A percentile compares a stretch with the other conserved stretches of the same genome.
Evolutionary conservation across 2,113 vertebrate genomes (phyloP).

Genomic region (Psittacula cyanocephala): DNA sequence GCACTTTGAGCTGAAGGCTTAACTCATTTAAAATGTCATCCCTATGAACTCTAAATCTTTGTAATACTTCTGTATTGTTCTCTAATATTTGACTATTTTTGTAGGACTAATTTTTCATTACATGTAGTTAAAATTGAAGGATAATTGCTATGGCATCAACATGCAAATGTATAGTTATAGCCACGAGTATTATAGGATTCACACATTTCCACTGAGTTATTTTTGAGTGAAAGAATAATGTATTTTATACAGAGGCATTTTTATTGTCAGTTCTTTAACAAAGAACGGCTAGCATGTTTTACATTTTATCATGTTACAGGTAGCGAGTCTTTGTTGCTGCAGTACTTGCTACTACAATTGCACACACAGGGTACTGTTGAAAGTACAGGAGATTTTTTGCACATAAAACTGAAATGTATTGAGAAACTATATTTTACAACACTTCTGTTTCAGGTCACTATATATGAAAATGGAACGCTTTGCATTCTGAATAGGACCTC

Average conservation of each 20-base stretch:
- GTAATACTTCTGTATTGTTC: slow-evolving; percentile 35
- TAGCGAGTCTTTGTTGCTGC: slow-evolving; percentile 1
- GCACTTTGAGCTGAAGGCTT: slow-evolving; percentile 58
- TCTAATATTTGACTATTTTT: slow-evolving; percentile 60
- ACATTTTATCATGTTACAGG: slow-evolving; percentile 19
- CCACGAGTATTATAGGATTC: slow-evolving; percentile 21
- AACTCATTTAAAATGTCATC: neutral
- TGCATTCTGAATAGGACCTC: neutral
- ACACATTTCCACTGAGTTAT: slow-evolving; percentile 47
- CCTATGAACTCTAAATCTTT: slow-evolving; percentile 26
- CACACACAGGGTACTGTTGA: slow-evolving; percentile 27
- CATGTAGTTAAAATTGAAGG: slow-evolving; percentile 56
- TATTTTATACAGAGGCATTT: slow-evolving; percentile 46
- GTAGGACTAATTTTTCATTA: slow-evolving; percentile 65
- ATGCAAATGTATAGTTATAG: slow-evolving; percentile 17
- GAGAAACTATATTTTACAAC: slow-evolving; percentile 2
- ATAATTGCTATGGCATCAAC: slow-evolving; percentile 2
- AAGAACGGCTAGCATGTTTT: neutral
- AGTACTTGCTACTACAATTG: neutral
- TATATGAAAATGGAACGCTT: neutral
- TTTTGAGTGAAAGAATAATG: slow-evolving; percentile 46
- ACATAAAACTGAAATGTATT: neutral
- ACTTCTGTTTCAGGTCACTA: neutral
- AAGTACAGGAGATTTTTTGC: slow-evolving; percentile 23
- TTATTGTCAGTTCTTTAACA: slow-evolving; percentile 42